phyloP scores from a whole-genome alignment of 2,888 invertebrate genomes.

The Campoletis raptor region DNA sequence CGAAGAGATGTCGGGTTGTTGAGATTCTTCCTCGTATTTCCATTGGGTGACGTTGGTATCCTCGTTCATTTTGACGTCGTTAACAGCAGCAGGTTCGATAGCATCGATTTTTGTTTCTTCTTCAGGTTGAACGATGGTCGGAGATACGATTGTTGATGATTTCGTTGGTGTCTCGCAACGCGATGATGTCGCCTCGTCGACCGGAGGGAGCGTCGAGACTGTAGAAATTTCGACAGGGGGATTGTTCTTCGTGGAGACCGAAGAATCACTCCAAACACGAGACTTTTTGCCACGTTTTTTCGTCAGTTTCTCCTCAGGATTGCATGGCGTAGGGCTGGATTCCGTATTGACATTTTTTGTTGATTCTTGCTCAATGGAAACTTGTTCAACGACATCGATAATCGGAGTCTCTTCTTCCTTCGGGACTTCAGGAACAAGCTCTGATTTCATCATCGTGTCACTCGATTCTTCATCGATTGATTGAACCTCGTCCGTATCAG shows the following conservation, averaged over 20 bases:
- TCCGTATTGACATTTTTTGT: slow-evolving; percentile 11
- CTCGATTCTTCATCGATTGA: slow-evolving; percentile 54
- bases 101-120: slow-evolving; percentile 4
- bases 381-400: neutral
- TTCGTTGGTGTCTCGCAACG: slow-evolving; percentile 35
- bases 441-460: slow-evolving; percentile 7
- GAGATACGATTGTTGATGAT: neutral
- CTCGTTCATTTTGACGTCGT: slow-evolving; percentile 52
- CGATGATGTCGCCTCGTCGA: slow-evolving; percentile 15
- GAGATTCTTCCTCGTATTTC: slow-evolving; percentile 79
- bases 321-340: neutral
- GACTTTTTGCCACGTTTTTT: slow-evolving; percentile 64
- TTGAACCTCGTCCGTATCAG: slow-evolving; percentile 20
- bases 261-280: slow-evolving; percentile 13
- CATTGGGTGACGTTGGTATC: slow-evolving; percentile 11
- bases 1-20: slow-evolving; percentile 17
- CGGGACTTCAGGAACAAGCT: neutral
- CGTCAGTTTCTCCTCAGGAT: slow-evolving; percentile 37
- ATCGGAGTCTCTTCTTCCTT: neutral
- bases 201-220: slow-evolving; percentile 15
- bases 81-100: neutral
- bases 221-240: slow-evolving; percentile 34
- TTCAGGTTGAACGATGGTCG: neutral
- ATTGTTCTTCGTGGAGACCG: slow-evolving; percentile 21
- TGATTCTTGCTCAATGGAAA: neutral